A percentile compares a stretch with the other conserved stretches of the same genome.
phyloP scores from a whole-genome alignment of 2,888 invertebrate genomes.

The Lasius fuliginosus region DNA sequence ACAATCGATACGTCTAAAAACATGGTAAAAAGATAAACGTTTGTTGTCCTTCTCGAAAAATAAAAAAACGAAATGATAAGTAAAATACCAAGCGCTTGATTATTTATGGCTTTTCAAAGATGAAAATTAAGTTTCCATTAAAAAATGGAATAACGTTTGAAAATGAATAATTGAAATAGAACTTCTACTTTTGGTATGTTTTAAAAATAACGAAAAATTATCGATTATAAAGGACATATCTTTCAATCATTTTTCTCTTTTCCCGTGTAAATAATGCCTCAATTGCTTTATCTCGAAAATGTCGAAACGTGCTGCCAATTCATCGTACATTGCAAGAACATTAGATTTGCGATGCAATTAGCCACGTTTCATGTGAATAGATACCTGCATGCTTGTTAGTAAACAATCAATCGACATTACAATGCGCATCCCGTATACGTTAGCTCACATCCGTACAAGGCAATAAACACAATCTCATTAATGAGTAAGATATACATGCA shows the following conservation, averaged over 20 bases:
- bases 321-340: neutral
- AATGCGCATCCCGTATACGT: conserved; percentile 3
- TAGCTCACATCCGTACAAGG: conserved; percentile 22
- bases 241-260: neutral
- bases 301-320: neutral
- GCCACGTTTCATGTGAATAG: neutral
- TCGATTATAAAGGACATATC: neutral
- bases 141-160: neutral
- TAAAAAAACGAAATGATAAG: neutral
- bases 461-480: conserved; percentile 44
- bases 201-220: neutral
- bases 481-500: conserved; percentile 21
- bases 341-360: conserved; percentile 34
- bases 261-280: neutral
- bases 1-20: neutral
- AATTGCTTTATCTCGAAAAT: neutral
- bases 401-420: conserved; percentile 39
- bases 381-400: conserved; percentile 12
- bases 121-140: neutral
- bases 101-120: neutral
- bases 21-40: neutral
- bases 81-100: neutral
- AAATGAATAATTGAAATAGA: neutral
- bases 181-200: neutral
- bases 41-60: neutral